A percentile compares a stretch with the other conserved stretches of the same genome.
phyloP scores from a whole-genome alignment of 1,140 invertebrate species.

The Ceratina australensis region DNA sequence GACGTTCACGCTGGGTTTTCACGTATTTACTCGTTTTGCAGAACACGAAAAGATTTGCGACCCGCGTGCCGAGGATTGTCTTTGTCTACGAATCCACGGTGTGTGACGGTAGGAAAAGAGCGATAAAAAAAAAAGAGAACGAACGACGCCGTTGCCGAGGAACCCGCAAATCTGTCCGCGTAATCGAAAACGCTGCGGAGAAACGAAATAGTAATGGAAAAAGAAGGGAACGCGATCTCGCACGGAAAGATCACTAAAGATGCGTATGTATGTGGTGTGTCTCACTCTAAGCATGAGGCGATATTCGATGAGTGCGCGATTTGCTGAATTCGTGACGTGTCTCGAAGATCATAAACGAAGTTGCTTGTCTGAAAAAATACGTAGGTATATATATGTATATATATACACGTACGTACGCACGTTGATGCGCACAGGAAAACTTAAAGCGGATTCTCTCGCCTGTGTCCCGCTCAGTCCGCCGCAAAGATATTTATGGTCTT shows the following conservation, averaged over 20 bases:
- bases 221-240: not conserved
- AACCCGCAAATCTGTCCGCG: constrained; percentile 40
- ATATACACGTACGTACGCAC: not conserved
- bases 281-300: constrained; percentile 12
- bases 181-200: constrained; percentile 11
- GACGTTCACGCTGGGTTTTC: not conserved
- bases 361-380: constrained; percentile 43
- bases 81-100: not conserved
- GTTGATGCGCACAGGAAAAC: constrained; percentile 21
- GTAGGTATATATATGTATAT: constrained; percentile 32
- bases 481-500: constrained; percentile 68
- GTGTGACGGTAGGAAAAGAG: not conserved
- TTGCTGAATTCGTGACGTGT: constrained; percentile 3
- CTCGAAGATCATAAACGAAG: constrained; percentile 20
- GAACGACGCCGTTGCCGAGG: not conserved
- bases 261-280: not conserved
- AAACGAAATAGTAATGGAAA: not conserved
- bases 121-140: constrained; percentile 6
- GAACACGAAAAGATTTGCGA: constrained; percentile 44
- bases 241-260: not conserved
- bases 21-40: constrained; percentile 4
- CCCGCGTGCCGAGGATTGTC: constrained; percentile 20
- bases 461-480: constrained; percentile 71
- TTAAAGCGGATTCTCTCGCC: constrained; percentile 51
- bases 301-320: constrained; percentile 1